Evolutionary conservation across 2,113 vertebrate genomes (phyloP).

Genomic region (Tachysurus vachellii): DNA sequence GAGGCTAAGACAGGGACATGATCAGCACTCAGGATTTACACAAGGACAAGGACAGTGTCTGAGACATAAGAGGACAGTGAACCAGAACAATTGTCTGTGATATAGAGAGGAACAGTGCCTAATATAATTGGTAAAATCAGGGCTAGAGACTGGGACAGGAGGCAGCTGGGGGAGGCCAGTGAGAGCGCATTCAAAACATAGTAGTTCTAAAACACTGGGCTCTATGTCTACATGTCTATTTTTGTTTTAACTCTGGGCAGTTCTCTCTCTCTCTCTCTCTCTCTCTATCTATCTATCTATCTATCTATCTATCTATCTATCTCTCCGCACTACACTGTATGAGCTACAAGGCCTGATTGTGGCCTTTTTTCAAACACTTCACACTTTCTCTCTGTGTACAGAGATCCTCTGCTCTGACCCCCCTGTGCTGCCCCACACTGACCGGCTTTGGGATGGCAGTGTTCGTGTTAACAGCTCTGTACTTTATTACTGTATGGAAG

Average conservation of each 20-base stretch:
- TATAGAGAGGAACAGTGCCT: neutral
- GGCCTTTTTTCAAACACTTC: neutral
- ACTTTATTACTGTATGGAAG: constrained; percentile 68
- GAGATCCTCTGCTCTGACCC: constrained; percentile 63
- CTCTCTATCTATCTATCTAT: neutral
- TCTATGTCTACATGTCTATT: neutral
- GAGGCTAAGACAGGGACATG: neutral
- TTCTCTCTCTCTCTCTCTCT: neutral
- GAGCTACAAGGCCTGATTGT: neutral
- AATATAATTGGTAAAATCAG: neutral
- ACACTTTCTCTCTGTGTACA: constrained; percentile 16
- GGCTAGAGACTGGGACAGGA: neutral
- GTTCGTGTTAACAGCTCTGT: constrained; percentile 69
- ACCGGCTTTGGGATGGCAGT: constrained; percentile 73
- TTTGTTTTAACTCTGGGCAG: neutral
- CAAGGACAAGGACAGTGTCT: neutral
- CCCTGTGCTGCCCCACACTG: constrained; percentile 66
- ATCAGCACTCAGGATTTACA: neutral
- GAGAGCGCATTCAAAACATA: neutral
- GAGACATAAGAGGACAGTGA: neutral
- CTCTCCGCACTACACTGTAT: neutral
- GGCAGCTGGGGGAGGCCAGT: neutral
- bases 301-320: neutral
- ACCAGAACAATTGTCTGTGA: neutral
- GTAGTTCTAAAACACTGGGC: neutral